Conservation (phyloP, 2,113 vertebrate species). For the Odocoileus hemionus region DNA sequence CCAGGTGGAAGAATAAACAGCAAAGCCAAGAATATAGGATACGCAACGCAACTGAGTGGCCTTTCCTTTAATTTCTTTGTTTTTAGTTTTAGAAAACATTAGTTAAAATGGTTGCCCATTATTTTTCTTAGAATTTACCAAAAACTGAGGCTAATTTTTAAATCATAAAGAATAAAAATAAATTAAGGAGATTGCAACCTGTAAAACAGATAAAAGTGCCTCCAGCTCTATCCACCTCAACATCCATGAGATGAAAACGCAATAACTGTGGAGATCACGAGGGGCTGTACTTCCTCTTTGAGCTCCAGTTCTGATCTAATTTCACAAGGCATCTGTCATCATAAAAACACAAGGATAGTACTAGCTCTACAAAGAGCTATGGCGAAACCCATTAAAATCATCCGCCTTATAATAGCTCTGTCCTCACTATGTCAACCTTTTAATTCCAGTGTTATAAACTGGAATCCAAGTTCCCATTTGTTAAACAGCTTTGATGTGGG, state of each 20-base stretch:
- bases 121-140: not conserved
- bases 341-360: constrained; percentile 29
- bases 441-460: constrained; percentile 50
- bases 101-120: not conserved
- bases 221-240: too few species aligned
- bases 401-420: constrained; percentile 47
- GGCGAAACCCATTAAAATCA: constrained; percentile 59
- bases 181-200: not conserved
- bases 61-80: not conserved
- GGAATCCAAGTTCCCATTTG: constrained; percentile 55
- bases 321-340: constrained; percentile 23
- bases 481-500: constrained; percentile 67
- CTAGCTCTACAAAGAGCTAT: constrained; percentile 48
- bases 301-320: constrained; percentile 21
- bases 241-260: not conserved
- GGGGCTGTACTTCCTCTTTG: not conserved
- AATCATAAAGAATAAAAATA: not conserved
- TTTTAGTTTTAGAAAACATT: not conserved
- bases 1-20: not conserved
- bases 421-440: not conserved
- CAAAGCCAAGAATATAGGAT: not conserved
- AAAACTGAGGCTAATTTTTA: not conserved
- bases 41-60: not conserved
- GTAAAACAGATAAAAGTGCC: not conserved
- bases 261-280: not conserved